A percentile compares a stretch with the other conserved stretches of the same genome.
Evolutionary conservation across 2,113 vertebrate genomes (phyloP).

Genomic region (Oryctolagus cuniculus): DNA sequence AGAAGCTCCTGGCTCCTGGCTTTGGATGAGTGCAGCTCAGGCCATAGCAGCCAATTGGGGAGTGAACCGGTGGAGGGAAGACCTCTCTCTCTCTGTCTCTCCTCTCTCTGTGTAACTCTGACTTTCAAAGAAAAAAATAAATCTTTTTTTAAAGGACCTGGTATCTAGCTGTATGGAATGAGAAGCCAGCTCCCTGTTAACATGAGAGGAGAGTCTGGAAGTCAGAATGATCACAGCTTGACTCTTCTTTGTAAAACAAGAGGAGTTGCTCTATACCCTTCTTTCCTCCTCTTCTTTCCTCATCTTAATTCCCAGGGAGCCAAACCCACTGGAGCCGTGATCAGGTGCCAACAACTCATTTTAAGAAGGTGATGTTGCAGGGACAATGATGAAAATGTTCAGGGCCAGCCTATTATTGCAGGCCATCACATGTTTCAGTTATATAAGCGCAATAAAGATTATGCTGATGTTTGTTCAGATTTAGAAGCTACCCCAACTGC

Average conservation of each 20-base stretch:
- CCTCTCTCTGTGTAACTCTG: too few species aligned
- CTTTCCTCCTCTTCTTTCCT: neutral
- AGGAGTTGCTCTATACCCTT: neutral
- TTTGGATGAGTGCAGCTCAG: too few species aligned
- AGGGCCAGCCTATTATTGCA: neutral
- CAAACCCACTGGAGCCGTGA: neutral
- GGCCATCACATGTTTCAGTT: neutral
- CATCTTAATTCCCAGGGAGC: neutral
- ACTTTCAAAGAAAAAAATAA: too few species aligned
- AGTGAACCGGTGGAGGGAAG: too few species aligned
- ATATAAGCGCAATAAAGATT: neutral
- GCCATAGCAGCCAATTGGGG: too few species aligned
- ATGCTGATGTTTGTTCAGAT: conserved; percentile 39
- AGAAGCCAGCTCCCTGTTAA: neutral
- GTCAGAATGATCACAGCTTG: neutral
- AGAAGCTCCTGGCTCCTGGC: too few species aligned
- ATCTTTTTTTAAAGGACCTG: too few species aligned
- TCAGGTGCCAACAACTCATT: conserved; percentile 11
- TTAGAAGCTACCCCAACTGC: neutral
- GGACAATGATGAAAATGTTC: neutral
- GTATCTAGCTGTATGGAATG: neutral
- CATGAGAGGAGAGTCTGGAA: neutral
- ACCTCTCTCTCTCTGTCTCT: too few species aligned
- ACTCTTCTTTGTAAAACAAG: neutral
- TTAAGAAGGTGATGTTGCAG: conserved; percentile 36